Evolutionary conservation across 2,797 vertebrate genomes (phyloP), one percentile per base, ranked within the genome.

Genomic region (Enteromius viviparus): DNA sequence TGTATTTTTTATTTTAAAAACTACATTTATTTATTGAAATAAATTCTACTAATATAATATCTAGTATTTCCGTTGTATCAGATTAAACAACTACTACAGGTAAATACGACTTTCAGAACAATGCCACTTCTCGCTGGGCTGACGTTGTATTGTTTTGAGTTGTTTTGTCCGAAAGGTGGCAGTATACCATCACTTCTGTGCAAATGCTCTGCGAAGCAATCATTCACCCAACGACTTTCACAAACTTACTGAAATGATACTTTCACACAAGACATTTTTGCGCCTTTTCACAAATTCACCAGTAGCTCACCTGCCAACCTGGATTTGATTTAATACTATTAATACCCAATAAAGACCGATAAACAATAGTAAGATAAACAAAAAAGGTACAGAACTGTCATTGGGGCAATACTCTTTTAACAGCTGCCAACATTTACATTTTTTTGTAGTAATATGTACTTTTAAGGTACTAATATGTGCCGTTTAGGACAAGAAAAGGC

Each of bases 161-260:
- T 71, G 34, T 68, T 69, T 76, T 58, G 64, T 64, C 37, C 81
- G 45, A 82, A 69, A 82, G 81, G 29, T 69, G 81, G 81, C 81
- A 76, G 81, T 58, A 76, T 82, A 58, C 11, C 72, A 68, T 76
- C 72, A 76, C 49, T 82, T 58, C 34, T 69, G 62, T 58, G 47
- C 32, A 21, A 34, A 42, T 66, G n/a, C 17, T 32, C 32, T 5
- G 58, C 26, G 21, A 34, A 37, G 23, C 49, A 23, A 45, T n/a
- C 0, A 42, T 37, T 37, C 9, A 34, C 55, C 14, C 29, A 74
- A 6, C 6, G 26, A 15, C 19, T n/a, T 60, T 34, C 37, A 42
- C 51, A 55, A 55, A 69, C 0, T 23, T 17, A 6, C n/a, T 21
- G 2, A 65, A 17, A 42, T n/a, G 21, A 7, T 23, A 58, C 11